Conservation (phyloP, 2,113 vertebrate genomes). For the Platycercus adscitus region DNA sequence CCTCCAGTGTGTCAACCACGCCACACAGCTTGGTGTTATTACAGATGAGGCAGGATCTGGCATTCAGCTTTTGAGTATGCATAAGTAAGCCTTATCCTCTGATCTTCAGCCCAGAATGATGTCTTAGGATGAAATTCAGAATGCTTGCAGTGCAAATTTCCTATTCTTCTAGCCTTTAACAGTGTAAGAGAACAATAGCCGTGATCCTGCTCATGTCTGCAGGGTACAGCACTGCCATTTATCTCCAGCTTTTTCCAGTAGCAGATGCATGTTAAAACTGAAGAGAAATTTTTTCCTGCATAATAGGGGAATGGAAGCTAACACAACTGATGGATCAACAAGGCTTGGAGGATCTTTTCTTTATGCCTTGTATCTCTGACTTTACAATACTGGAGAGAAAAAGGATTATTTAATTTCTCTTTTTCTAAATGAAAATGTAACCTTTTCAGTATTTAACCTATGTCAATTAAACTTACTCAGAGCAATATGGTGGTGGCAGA, state of each 20-base stretch:
- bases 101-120: not conserved
- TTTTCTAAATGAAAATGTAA: not conserved
- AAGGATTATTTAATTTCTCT: not conserved
- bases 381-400: not conserved
- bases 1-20: fast-evolving
- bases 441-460: not conserved
- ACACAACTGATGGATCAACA: not conserved
- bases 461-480: not conserved
- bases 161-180: not conserved
- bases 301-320: not conserved
- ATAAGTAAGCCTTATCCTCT: not conserved
- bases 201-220: not conserved
- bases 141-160: not conserved
- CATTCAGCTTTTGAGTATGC: not conserved
- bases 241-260: not conserved
- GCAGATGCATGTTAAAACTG: not conserved
- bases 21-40: not conserved
- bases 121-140: not conserved
- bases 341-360: not conserved
- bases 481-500: not conserved
- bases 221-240: not conserved
- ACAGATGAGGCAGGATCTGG: not conserved
- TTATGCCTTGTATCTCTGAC: not conserved
- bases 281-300: not conserved
- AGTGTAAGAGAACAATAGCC: not conserved